Base-by-base conservation (phyloP, 2,888 invertebrate species). In the Plagodis dolabraria region DNA sequence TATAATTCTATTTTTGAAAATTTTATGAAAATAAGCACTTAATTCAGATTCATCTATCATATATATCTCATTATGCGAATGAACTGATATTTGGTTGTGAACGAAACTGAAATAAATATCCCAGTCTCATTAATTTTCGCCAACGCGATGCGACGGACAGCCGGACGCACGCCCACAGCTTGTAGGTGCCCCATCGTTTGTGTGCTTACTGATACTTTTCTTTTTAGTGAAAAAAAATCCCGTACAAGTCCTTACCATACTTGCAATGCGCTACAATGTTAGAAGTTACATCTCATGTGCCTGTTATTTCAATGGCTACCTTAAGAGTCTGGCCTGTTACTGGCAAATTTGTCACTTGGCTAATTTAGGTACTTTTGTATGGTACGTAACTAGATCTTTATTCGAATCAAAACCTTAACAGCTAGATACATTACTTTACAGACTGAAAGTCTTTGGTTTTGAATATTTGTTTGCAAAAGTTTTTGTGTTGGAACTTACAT, bases 51-150 rank as follows among this genome's bases (percentile, higher is more conserved):
- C 48, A 53, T 8, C 11, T 55, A 53, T 42, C 46, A 40, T 10
- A 59, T 45, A 51, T n/a, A 64, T 67, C 64, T 60, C 57, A 64
- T 61, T 66, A 64, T 62, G 51, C 50, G 11, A 22, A 61, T 69
- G 65, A 64, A 58, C 68, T 81, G 82, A 86, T 87, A 86, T 86
- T 87, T 83, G 83, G 80, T 80, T 78, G 73, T 77, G 81, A 82
- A 83, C 79, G 83, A 84, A 83, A 84, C 83, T 80, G 86, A 86
- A 88, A 92, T 91, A 90, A 89, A 91, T 90, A 90, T 84, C 80
- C 83, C 84, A 82, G 85, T 82, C 89, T 91, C 91, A 91, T 92
- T 91, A 89, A 91, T 91, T 90, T 90, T 87, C 87, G 83, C 87
- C 89, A 89, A 89, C 89, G 83, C 85, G 82, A 88, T 85, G 78